phyloP scores from a whole-genome alignment of 2,888 invertebrate species.

The Hesperia comma region DNA sequence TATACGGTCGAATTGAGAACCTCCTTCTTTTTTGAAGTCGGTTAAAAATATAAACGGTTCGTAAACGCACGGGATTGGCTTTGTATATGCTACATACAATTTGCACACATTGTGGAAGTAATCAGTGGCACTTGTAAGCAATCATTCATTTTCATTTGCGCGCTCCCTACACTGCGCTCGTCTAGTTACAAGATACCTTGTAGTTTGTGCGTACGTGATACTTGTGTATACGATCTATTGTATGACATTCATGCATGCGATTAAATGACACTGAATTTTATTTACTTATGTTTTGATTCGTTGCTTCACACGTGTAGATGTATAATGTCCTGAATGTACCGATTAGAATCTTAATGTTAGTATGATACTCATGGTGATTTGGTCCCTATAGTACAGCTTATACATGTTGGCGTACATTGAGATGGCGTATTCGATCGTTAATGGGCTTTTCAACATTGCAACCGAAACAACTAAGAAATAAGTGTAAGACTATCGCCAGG shows the following conservation, averaged over 20 bases:
- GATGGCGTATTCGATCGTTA: too few relatives aligned
- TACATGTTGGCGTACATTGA: too few relatives aligned
- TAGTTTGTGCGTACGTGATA: not conserved
- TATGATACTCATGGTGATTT: not conserved
- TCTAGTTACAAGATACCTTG: constrained; percentile 16
- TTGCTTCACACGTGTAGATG: not conserved
- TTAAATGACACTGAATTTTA: not conserved
- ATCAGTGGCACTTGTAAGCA: constrained; percentile 77
- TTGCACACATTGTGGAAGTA: constrained; percentile 47
- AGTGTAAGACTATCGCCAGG: too few relatives aligned
- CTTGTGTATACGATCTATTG: not conserved
- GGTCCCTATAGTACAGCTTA: too few relatives aligned
- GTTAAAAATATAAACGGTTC: constrained; percentile 1
- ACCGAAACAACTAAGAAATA: too few relatives aligned
- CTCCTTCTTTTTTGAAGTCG: too few relatives aligned
- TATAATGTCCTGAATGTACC: too few relatives aligned
- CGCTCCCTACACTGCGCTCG: constrained; percentile 51
- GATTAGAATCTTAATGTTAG: not conserved
- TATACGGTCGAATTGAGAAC: too few relatives aligned
- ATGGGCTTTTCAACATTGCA: too few relatives aligned
- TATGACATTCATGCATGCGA: too few relatives aligned
- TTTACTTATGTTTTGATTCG: not conserved
- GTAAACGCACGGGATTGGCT: constrained; percentile 5
- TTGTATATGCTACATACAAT: constrained; percentile 28
- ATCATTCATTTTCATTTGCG: constrained; percentile 79